These are phyloP conservation scores for Channa striata DNA, from an alignment of 2,797 vertebrate genomes.

Conservation along the genomic window DNA sequence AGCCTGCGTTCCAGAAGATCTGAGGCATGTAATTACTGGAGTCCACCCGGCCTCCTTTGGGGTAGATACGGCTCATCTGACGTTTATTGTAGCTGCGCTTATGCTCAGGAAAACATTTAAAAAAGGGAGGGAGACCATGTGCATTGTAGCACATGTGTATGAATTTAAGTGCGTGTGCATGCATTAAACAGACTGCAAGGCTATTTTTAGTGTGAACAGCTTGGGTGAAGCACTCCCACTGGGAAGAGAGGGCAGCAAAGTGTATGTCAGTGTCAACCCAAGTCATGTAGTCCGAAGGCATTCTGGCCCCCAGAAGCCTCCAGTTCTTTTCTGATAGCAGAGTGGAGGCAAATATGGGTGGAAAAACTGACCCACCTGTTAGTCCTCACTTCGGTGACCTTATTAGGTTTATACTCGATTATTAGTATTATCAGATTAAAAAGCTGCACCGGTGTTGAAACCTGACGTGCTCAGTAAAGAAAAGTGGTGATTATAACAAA, in stretches of 20 bases:
- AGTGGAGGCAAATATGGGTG: constrained; percentile 48
- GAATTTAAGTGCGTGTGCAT: constrained; percentile 28
- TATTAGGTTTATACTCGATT: constrained; percentile 24
- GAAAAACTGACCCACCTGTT: constrained; percentile 41
- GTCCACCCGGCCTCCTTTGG: constrained; percentile 98
- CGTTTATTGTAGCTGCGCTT: constrained; percentile 96
- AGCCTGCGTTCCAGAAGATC: constrained; percentile 99
- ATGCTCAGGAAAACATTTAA: constrained; percentile 85
- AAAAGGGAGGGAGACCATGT: constrained; percentile 31
- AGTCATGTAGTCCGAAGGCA: constrained; percentile 53
- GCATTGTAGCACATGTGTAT: constrained; percentile 38
- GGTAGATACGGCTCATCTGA: constrained; percentile 99
- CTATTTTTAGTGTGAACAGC: constrained; percentile 82
- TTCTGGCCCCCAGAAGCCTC: constrained; percentile 43
- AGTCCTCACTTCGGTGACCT: constrained; percentile 50
- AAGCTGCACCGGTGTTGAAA: background rate
- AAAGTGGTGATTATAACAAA: background rate
- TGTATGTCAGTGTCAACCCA: constrained; percentile 42
- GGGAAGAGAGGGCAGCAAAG: constrained; percentile 17
- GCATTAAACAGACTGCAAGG: constrained; percentile 54
- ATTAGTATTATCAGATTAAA: background rate
- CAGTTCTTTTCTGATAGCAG: constrained; percentile 39
- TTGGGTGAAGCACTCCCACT: constrained; percentile 71
- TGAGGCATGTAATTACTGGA: constrained; percentile 99
- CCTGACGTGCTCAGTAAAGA: background rate